Percentiles rank a stretch among this genome's conserved stretches.
phyloP scores from a whole-genome alignment of 2,113 vertebrate species.

The Tautogolabrus adspersus region DNA sequence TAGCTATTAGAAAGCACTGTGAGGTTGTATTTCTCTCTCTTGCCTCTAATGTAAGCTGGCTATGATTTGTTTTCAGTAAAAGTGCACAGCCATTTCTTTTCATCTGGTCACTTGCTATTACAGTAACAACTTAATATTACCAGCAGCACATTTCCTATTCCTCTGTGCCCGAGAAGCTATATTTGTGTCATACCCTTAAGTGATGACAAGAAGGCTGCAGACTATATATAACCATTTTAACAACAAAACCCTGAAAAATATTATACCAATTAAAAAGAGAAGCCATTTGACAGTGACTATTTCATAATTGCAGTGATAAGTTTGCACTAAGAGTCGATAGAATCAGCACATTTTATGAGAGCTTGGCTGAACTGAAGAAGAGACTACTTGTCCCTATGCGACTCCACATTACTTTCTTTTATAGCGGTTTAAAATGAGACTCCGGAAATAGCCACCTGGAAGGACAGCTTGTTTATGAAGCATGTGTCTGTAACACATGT shows the following conservation, averaged over 20 bases:
- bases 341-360: not conserved
- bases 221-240: conserved; percentile 29
- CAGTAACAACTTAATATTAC: conserved; percentile 70
- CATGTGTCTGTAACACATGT: conserved; percentile 46
- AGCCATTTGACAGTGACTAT: not conserved
- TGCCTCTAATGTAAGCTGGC: conserved; percentile 58
- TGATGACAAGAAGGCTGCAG: conserved; percentile 20
- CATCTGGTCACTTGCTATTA: conserved; percentile 61
- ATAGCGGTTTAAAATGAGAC: conserved; percentile 25
- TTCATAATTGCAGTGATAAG: not conserved
- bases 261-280: not conserved
- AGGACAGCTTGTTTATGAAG: conserved; percentile 61
- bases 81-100: conserved; percentile 59
- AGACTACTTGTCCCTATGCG: conserved; percentile 22
- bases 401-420: conserved; percentile 52
- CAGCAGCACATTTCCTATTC: conserved; percentile 57
- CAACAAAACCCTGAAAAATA: not conserved
- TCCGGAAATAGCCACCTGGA: conserved; percentile 57
- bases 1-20: conserved; percentile 74
- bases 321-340: not conserved
- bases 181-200: conserved; percentile 35
- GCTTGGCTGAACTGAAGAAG: conserved; percentile 5
- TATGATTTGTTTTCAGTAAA: conserved; percentile 73
- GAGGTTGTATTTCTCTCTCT: conserved; percentile 64
- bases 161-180: conserved; percentile 36